Base-by-base conservation (phyloP, 1,140 invertebrate species). In the Meloidogyne hapla region DNA sequence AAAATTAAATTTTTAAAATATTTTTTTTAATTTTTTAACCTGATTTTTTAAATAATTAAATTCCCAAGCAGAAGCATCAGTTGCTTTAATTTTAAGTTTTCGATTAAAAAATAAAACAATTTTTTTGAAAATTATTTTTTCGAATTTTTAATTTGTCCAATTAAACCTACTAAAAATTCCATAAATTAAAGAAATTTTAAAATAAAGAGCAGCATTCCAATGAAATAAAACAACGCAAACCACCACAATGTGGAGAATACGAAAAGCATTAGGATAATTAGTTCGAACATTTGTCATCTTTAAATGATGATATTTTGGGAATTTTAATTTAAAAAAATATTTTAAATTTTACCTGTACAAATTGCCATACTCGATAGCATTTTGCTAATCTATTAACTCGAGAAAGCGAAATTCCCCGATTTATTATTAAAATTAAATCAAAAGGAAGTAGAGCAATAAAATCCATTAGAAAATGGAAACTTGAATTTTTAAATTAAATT, bases 191-290 rank as follows among this genome's bases (percentile, higher is more conserved):
- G 75, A 79, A 62, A 81, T 81, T 68, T 84, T 84, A 64, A 81
- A 81, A 64, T 81, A 81, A 18, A 84, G 70, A 33, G 80, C 83
- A 40, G 83, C 79, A 71, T 81, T 81, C 79, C 80, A 81, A 75
- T 81, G 80, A 71, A 81, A 81, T 15, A 81, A 66, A 72, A 84
- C 82, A 18, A 69, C 65, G 73, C 80, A 81, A 23, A 80, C 70
- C 40, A 81, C 64, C 26, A 84, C 73, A 21, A 81, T 81, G 56
- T 81, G 81, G 42, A 83, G 82, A 74, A 81, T 81, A 18, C 80
- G 82, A 48, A 81, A 81, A 38, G 76, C 80, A 77, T 81, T 81
- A 25, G 80, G 80, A 69, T 84, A 81, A 69, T 84, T 81, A 28
- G 80, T 81, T 23, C 82, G 62, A 15, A 81, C 83, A 66, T 81